Evolutionary conservation across 2,113 vertebrate species (phyloP).

Genomic region (Alligator mississippiensis): DNA sequence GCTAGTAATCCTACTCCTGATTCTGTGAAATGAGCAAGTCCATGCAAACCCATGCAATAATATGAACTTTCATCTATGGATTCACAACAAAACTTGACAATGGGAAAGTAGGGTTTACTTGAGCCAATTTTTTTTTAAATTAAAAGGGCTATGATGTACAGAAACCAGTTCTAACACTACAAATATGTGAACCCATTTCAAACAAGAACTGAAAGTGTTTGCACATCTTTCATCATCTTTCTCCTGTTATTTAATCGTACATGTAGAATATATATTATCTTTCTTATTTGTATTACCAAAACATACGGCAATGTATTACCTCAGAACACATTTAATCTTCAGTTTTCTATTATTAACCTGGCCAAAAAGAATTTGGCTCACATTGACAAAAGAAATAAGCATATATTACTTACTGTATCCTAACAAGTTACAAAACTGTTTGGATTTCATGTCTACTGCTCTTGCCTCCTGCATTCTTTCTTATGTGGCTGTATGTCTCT

Average conservation of each 20-base stretch:
- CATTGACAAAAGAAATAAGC: not conserved
- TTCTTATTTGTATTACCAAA: no score
- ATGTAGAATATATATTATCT: no score
- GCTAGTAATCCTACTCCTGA: not conserved
- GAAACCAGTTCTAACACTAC: not conserved
- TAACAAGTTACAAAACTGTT: no score
- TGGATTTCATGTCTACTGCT: no score
- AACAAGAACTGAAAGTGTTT: constrained; percentile 9
- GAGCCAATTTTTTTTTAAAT: not conserved
- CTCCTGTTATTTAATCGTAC: not conserved
- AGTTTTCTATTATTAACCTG: not conserved
- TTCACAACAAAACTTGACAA: not conserved
- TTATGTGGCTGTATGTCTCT: no score
- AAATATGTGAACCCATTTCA: not conserved
- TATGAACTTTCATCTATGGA: not conserved
- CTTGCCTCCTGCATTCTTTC: no score
- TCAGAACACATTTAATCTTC: no score
- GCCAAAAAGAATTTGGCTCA: not conserved
- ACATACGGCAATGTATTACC: no score
- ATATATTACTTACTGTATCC: no score
- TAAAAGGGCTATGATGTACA: not conserved
- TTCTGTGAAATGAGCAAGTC: not conserved
- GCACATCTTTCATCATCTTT: not conserved
- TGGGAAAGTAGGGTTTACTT: not conserved
- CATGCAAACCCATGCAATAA: not conserved